Evolutionary conservation across 2,113 vertebrate genomes (phyloP), one percentile per base, ranked within the genome.

Genomic region (Dendropsophus ebraccatus): DNA sequence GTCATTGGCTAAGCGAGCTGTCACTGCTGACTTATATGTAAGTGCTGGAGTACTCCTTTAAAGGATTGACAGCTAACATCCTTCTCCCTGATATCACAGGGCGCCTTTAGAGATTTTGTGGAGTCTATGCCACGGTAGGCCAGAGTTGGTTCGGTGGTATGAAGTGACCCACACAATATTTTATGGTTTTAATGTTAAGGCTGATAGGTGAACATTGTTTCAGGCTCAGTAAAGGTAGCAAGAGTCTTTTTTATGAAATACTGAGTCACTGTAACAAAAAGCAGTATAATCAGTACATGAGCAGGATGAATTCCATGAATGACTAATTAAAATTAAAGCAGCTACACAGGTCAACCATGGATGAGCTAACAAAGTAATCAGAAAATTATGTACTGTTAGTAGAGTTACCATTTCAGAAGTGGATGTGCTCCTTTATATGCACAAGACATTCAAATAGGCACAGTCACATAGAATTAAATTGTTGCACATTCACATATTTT

Each of bases 401-500:
- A 70, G 67, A 70, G 30, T 35, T 19, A 32, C 30, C 30, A 69
- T 35, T 69, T 32, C 17, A 69, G 32, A 69, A 28, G 65, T 70
- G 17, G 32, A 70, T 23, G 32, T 37, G 32, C 21, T 70, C 8
- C 2, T 41, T 12, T 5, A 32, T 23, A 41, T 23, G 35, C 32
- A 70, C 7, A 70, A 41, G 35, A 11, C 32, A 23, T 41, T 41
- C n/a, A 23, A 23, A 70, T 37, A 41, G 35, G 19, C 67, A 70
- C 17, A 70, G 21, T 41, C 35, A 70, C 67, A 37, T 41, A 70
- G 35, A 70, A 70, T 70, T 37, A 41, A 70, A 70, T 70, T 70
- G 28, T 70, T 70, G 67, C 67, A 37, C 28, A 32, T 23, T 70
- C 35, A 70, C 32, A 41, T 70, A 37, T 37, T 70, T 70, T 41